These are phyloP conservation scores for Rhinoderma darwinii DNA, from an alignment of 2,113 vertebrate genomes.

Conservation along the genomic window DNA sequence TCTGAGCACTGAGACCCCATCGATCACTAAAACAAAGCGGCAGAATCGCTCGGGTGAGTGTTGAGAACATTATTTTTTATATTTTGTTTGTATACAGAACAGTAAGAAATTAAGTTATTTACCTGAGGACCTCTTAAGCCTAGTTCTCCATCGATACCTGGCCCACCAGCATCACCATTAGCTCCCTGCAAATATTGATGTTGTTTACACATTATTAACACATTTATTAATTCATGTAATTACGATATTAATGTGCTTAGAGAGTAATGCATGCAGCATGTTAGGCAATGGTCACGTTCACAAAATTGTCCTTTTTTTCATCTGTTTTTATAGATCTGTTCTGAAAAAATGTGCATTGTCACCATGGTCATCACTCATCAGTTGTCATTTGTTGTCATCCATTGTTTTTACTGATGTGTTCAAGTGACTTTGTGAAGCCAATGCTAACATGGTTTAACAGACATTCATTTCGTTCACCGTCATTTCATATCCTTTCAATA, in stretches of 20 bases:
- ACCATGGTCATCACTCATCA: too few relatives aligned
- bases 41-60: too few relatives aligned
- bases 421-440: too few relatives aligned
- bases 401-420: background rate
- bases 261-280: too few relatives aligned
- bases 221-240: background rate
- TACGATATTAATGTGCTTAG: background rate
- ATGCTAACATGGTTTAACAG: too few relatives aligned
- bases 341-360: too few relatives aligned
- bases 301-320: too few relatives aligned
- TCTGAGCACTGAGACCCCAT: too few relatives aligned
- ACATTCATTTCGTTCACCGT: too few relatives aligned
- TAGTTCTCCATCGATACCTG: background rate
- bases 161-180: conserved; percentile 9
- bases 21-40: too few relatives aligned
- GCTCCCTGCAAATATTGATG: conserved; percentile 27
- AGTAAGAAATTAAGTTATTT: background rate
- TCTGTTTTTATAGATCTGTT: too few relatives aligned
- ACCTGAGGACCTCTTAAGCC: conserved; percentile 39
- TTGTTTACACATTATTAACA: background rate
- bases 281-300: too few relatives aligned
- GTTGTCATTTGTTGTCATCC: background rate
- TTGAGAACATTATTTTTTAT: background rate
- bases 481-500: background rate
- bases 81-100: background rate